A percentile compares a stretch with the other conserved stretches of the same genome.
phyloP scores from a whole-genome alignment of 2,888 invertebrate genomes.

The Hypselothyrea guttata region DNA sequence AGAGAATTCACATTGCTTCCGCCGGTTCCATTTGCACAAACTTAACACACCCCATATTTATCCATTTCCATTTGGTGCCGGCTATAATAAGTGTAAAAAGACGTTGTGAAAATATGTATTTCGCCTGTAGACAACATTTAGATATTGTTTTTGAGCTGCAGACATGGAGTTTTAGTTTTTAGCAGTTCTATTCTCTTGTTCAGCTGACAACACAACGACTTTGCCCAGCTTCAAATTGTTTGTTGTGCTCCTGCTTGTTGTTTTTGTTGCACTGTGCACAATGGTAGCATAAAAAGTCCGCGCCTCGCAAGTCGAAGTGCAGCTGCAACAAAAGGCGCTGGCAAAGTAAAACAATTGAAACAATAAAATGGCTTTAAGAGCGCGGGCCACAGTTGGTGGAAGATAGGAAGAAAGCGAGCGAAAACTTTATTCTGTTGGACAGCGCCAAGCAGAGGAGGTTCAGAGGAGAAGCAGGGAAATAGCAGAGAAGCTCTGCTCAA shows the following conservation, averaged over 20 bases:
- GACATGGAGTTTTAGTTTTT: constrained; percentile 71
- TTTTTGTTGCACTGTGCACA: constrained; percentile 41
- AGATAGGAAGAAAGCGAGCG: neutral
- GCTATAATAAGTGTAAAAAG: constrained; percentile 41
- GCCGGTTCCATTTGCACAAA: no score
- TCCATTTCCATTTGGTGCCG: no score
- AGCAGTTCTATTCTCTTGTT: constrained; percentile 44
- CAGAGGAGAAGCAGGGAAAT: neutral
- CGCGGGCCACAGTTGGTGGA: neutral
- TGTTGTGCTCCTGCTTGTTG: constrained; percentile 11
- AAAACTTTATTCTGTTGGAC: neutral
- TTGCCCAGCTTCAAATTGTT: constrained; percentile 16
- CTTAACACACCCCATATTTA: no score
- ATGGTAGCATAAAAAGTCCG: constrained; percentile 66
- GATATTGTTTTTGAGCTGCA: constrained; percentile 75
- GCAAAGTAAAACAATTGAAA: constrained; percentile 68
- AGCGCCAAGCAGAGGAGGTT: neutral
- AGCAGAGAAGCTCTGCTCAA: neutral
- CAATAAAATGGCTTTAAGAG: constrained; percentile 74
- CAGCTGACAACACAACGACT: constrained; percentile 39
- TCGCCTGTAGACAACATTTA: constrained; percentile 70
- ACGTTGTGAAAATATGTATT: constrained; percentile 70
- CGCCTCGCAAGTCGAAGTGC: constrained; percentile 56
- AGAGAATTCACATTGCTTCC: no score
- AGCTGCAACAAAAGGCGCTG: constrained; percentile 58